Base-by-base conservation (phyloP, 2,113 vertebrate species). In the Morone saxatilis region DNA sequence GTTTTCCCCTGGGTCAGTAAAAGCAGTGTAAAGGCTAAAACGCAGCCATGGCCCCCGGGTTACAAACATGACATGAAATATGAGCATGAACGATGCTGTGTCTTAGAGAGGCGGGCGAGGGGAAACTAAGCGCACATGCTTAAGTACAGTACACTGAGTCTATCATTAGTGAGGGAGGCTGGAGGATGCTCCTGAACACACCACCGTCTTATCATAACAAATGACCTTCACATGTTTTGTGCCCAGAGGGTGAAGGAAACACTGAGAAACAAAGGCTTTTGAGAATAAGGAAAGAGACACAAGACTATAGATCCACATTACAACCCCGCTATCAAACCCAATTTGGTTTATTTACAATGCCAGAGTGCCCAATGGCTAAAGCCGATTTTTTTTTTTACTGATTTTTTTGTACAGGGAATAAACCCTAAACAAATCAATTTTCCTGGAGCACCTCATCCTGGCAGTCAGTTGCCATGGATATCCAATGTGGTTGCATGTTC, bases 401-500 rank as follows among this genome's bases (percentile, higher is more conserved):
- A 88, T 79, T 25, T 25, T 25, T 25, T 25, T 25, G 25, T 25
- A 25, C 25, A 25, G 74, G 81, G 71, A 86, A 78, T 75, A 80
- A 90, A 89, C 47, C 80, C 66, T 9, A 81, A 87, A 91, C 82
- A 89, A 92, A 93, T 91, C 81, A 76, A 84, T 92, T 94, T 83
- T 86, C 73, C 86, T 78, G 47, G 1, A 88, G 79, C 57, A 6
- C 73, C 76, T 80, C 77, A 67, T 86, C 83, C 80, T 59, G 81
- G 73, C 76, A 78, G 60, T 50, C 80, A 43, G 89, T 90, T 80
- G 80, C 80, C 76, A 83, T 85, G 81, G 89, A 91, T 83, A 88
- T 84, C 78, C 81, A 83, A 68, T 78, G 81, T 71, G 56, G 88
- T 60, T 87, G 71, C 31, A 60, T 48, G 81, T 75, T 71, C 71